Evolutionary conservation across 2,113 vertebrate genomes (phyloP).

Genomic region (Macrotus californicus): DNA sequence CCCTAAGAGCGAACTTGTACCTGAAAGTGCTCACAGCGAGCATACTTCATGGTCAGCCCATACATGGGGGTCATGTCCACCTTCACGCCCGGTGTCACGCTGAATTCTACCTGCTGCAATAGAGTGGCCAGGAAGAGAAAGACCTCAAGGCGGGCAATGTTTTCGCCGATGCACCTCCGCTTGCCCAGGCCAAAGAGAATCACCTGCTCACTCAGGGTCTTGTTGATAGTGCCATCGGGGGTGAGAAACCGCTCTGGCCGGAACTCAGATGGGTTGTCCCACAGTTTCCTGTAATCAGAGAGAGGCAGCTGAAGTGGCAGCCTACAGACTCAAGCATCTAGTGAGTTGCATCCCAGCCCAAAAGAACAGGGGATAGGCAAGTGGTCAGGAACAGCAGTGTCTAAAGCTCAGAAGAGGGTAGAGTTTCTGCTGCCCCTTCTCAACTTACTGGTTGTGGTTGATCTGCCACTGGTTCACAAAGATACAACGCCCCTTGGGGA

Average conservation of each 20-base stretch:
- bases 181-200: slow-evolving; percentile 89
- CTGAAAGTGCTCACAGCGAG: slow-evolving; percentile 82
- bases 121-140: slow-evolving; percentile 92
- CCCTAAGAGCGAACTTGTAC: slow-evolving; percentile 61
- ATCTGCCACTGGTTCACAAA: slow-evolving; percentile 98
- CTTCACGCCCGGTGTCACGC: slow-evolving; percentile 63
- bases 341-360: background rate
- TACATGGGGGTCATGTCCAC: slow-evolving; percentile 90
- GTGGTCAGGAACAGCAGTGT: background rate
- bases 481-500: slow-evolving; percentile 91
- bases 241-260: slow-evolving; percentile 89
- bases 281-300: slow-evolving; percentile 81
- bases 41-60: slow-evolving; percentile 91
- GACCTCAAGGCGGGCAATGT: slow-evolving; percentile 87
- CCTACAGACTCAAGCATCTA: background rate
- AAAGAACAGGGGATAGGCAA: background rate
- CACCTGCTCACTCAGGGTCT: slow-evolving; percentile 84
- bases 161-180: slow-evolving; percentile 90
- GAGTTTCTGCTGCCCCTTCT: background rate
- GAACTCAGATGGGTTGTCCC: slow-evolving; percentile 90
- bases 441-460: slow-evolving; percentile 94
- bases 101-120: slow-evolving; percentile 88
- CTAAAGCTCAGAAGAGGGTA: background rate
- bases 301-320: background rate
- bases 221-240: slow-evolving; percentile 75